Percentiles rank a stretch among this genome's conserved stretches.
phyloP scores from a whole-genome alignment of 2,888 invertebrate species.

The Bedellia somnulentella region DNA sequence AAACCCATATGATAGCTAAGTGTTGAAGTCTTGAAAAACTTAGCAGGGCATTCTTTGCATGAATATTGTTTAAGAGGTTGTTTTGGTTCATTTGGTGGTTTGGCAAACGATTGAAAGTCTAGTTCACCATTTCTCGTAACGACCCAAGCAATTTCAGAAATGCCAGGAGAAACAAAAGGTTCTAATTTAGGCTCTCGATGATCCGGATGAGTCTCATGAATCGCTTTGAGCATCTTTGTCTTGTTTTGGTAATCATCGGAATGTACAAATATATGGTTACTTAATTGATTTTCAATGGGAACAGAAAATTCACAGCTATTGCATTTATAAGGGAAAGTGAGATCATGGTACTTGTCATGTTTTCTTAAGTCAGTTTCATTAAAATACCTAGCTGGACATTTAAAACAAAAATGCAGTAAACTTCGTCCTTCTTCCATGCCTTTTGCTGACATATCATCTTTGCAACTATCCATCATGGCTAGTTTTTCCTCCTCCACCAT shows the following conservation, averaged over 20 bases:
- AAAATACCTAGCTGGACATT: conserved; percentile 84
- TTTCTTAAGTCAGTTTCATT: conserved; percentile 72
- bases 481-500: conserved; percentile 38
- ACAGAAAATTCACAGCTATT: conserved; percentile 78
- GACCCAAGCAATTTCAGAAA: conserved; percentile 45
- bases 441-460: conserved; percentile 19
- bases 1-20: conserved; percentile 70
- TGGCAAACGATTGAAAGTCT: conserved; percentile 6
- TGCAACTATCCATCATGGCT: conserved; percentile 19
- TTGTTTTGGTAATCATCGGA: conserved; percentile 78
- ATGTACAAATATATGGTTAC: conserved; percentile 73
- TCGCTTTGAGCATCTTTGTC: conserved; percentile 67
- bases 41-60: conserved; percentile 71
- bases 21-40: conserved; percentile 72
- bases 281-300: conserved; percentile 67
- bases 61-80: conserved; percentile 39
- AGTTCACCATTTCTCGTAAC: conserved; percentile 26
- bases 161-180: conserved; percentile 25
- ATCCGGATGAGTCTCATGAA: conserved; percentile 65
- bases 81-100: conserved; percentile 21
- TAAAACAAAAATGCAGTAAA: conserved; percentile 75
- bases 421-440: conserved; percentile 32
- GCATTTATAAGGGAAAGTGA: conserved; percentile 66
- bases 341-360: conserved; percentile 71
- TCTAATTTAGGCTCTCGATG: conserved; percentile 67